Evolutionary conservation across 1,140 invertebrate species (phyloP).

Genomic region (Conus betulinus): DNA sequence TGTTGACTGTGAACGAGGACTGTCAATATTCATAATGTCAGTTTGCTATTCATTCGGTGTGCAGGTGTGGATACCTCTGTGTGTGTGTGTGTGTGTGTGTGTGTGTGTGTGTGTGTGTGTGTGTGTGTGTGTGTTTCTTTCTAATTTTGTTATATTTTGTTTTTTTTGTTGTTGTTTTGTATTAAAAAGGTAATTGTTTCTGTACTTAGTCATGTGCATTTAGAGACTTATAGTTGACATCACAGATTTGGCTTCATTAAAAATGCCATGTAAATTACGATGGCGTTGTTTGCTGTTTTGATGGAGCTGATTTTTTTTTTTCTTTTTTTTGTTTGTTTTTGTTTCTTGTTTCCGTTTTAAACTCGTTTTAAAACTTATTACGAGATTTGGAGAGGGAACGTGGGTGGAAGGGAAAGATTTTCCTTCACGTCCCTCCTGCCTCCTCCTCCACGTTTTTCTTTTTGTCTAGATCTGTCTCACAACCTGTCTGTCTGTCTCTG

Average conservation of each 20-base stretch:
- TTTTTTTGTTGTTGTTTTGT: not conserved
- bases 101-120: not conserved
- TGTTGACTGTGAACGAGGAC: not conserved
- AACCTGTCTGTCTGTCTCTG: no score
- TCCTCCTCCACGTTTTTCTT: no score
- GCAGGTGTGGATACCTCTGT: not conserved
- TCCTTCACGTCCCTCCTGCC: no score
- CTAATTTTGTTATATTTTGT: slow-evolving; percentile 7
- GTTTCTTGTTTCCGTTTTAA: not conserved
- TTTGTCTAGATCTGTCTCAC: no score
- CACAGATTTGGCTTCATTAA: slow-evolving; percentile 35
- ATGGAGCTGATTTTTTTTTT: not conserved
- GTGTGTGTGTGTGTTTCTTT: not conserved
- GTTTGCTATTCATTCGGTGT: not conserved
- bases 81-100: not conserved
- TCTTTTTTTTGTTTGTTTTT: not conserved
- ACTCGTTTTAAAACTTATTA: no score
- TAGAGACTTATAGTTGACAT: slow-evolving; percentile 34
- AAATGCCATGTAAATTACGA: slow-evolving; percentile 25
- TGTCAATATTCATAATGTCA: not conserved
- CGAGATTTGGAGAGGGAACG: no score
- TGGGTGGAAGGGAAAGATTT: no score
- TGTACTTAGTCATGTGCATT: slow-evolving; percentile 36
- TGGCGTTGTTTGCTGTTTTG: not conserved
- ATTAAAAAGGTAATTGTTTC: not conserved